Evolutionary conservation across 1,140 invertebrate genomes (phyloP), one percentile per base, ranked within the genome.

Genomic region (Pseudomyrmex cubaensis): DNA sequence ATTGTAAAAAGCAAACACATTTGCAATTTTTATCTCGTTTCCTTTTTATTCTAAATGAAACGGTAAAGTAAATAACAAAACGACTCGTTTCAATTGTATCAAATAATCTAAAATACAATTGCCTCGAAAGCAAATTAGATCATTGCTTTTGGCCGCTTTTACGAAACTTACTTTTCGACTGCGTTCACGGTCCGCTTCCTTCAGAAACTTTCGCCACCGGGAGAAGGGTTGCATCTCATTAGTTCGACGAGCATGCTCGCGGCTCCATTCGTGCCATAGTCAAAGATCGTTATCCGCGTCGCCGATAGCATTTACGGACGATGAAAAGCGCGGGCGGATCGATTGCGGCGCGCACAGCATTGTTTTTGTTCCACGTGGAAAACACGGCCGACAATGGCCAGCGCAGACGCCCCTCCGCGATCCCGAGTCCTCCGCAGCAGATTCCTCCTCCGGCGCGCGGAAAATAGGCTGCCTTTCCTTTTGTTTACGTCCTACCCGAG

Each of bases 271-370:
- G 78, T 72, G 7, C 22, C n/a, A 25, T 5, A 57, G 57, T 8
- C 67, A 46, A 76, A 82, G 80, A 82, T 82, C 48, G 70, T 48
- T 75, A 82, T 82, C 76, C 35, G 10, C 63, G 64, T 73, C 50
- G 20, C 59, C 69, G 80, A 82, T 82, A 82, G 15, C 80, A 57
- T 82, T 82, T 82, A 25, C 46, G 59, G 35, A 20, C 48, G 48
- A 63, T 82, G 80, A 82, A 82, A 82, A 57, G 69, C 70, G 61
- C n/a, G 57, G 59, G 22, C 57, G 22, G 72, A 50, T 73, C 70
- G 61, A 54, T 59, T 35, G 48, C 22, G 66, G 56, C 59, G 73
- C 77, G 50, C 3, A 15, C 12, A 44, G 61, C n/a, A 75, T 82
- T 75, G 70, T 73, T 82, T 62, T 80, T 70, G 46, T 22, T 50